Conservation (phyloP, 2,888 invertebrate genomes). For the Seira sanloemensis region DNA sequence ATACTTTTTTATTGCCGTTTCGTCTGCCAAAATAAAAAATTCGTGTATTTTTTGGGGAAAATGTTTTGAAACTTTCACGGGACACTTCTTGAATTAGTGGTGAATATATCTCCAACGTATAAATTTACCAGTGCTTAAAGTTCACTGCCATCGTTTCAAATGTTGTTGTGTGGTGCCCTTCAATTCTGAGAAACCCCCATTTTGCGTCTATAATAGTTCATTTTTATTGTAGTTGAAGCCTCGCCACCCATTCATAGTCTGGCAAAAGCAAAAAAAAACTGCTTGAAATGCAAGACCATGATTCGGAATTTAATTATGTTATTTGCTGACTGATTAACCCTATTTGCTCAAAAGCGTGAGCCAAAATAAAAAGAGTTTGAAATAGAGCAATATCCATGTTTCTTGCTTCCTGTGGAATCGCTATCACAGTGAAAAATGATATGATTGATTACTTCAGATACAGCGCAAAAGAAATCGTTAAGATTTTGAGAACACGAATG, state of each 20-base stretch:
- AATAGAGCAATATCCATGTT: not conserved
- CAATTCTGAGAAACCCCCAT: too few relatives aligned
- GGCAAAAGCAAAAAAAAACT: not conserved
- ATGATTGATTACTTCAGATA: constrained; percentile 27
- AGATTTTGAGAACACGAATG: not conserved
- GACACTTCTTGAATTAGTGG: too few relatives aligned
- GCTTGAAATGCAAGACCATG: constrained; percentile 1
- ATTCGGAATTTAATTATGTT: constrained; percentile 1
- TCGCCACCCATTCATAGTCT: not conserved
- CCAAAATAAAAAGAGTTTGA: not conserved
- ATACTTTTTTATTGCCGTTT: too few relatives aligned
- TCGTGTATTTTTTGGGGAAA: too few relatives aligned
- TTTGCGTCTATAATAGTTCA: not conserved
- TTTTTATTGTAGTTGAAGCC: not conserved
- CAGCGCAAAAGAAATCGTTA: not conserved
- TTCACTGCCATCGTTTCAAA: too few relatives aligned
- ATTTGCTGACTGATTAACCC: constrained; percentile 10
- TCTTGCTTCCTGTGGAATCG: constrained; percentile 25
- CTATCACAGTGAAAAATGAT: constrained; percentile 26
- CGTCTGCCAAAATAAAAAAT: too few relatives aligned
- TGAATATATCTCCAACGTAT: too few relatives aligned
- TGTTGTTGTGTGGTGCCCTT: too few relatives aligned
- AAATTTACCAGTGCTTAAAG: too few relatives aligned
- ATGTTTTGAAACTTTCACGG: too few relatives aligned
- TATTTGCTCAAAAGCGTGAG: not conserved